Percentiles rank a stretch among this genome's conserved stretches.
phyloP scores from a whole-genome alignment of 2,888 invertebrate species.

The Diloba caeruleocephala region DNA sequence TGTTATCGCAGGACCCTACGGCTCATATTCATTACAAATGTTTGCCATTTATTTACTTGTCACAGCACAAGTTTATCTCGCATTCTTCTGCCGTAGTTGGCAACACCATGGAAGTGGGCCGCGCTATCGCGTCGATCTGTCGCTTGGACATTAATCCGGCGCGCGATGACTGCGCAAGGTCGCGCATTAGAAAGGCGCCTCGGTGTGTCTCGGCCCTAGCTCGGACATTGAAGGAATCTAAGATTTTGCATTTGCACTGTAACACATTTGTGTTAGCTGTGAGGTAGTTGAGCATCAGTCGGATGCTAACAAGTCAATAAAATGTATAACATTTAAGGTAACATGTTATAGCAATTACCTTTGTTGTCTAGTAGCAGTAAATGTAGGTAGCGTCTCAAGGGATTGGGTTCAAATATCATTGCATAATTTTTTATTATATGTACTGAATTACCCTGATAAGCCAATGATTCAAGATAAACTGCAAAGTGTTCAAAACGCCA shows the following conservation, averaged over 20 bases:
- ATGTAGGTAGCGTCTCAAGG: no score
- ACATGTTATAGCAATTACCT: no score
- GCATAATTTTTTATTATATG: no score
- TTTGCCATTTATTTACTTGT: conserved; percentile 44
- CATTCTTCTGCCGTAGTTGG: conserved; percentile 46
- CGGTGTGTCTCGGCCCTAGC: conserved; percentile 25
- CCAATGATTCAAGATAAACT: no score
- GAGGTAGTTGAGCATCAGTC: no score
- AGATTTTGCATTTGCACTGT: conserved; percentile 17
- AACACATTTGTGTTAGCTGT: conserved; percentile 14
- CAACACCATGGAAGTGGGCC: conserved; percentile 50
- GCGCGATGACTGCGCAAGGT: conserved; percentile 69
- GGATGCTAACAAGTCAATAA: conserved; percentile 6
- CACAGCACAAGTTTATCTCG: conserved; percentile 42
- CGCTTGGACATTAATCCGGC: conserved; percentile 57
- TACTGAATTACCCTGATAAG: no score
- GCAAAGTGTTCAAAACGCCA: no score
- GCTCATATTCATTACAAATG: conserved; percentile 34
- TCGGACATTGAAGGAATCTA: conserved; percentile 18
- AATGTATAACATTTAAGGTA: not conserved
- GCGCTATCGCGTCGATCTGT: conserved; percentile 68
- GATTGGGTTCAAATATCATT: no score
- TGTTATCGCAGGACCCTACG: conserved; percentile 2
- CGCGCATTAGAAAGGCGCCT: conserved; percentile 71
- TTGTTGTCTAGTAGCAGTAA: no score